Conservation (phyloP, 2,113 vertebrate genomes). For the Parotia lawesii region DNA sequence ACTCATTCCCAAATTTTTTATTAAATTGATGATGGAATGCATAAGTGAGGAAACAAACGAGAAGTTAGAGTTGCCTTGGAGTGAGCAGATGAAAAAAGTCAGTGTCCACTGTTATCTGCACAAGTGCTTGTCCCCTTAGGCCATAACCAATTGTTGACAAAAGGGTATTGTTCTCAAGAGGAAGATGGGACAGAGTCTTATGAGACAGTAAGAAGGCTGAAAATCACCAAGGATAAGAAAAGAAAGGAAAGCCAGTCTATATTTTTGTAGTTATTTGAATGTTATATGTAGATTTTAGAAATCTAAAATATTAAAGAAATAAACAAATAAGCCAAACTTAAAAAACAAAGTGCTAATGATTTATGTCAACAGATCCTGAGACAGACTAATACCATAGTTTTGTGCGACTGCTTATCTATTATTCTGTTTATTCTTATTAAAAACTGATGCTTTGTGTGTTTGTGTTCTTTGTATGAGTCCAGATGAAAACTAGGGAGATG, state of each 20-base stretch:
- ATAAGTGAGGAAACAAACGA: background rate
- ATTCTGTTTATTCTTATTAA: constrained; percentile 57
- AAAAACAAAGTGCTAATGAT: constrained; percentile 26
- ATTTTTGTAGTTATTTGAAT: background rate
- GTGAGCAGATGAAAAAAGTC: background rate
- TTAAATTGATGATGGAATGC: background rate
- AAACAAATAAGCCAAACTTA: constrained; percentile 27
- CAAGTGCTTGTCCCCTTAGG: background rate
- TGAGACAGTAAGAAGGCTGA: background rate
- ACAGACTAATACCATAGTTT: background rate
- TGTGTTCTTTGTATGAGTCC: background rate
- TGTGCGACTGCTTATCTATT: background rate
- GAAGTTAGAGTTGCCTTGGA: background rate
- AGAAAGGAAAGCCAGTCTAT: background rate
- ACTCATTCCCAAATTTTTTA: background rate
- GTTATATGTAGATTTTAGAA: constrained; percentile 1
- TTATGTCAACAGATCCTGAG: constrained; percentile 10
- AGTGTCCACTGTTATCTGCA: background rate
- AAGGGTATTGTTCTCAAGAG: background rate
- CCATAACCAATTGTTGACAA: background rate
- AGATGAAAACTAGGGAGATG: background rate
- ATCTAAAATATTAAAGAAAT: constrained; percentile 26
- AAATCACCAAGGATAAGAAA: background rate
- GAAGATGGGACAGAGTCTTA: background rate
- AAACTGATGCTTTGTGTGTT: background rate